Evolutionary conservation across 2,113 vertebrate species (phyloP), one percentile per base, ranked within the genome.

Genomic region (Nibea albiflora): DNA sequence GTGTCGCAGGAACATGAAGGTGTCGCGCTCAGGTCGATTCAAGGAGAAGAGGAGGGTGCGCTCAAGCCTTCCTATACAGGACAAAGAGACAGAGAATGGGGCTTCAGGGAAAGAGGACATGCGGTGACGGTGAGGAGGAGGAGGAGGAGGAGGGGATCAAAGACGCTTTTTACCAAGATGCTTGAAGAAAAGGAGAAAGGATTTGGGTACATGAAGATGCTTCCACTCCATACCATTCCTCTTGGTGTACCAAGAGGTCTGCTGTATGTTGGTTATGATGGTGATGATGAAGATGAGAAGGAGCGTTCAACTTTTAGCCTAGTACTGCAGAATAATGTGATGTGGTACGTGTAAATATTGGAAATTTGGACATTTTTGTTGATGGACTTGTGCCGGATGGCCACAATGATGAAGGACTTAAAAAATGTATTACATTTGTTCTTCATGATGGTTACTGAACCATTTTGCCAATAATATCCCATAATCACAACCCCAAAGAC

Each of bases 1-100:
- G 1, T 97, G 89, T 85, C 95, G 98, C 24, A 94, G 98, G 77
- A 97, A 96, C 79, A 93, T 99, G 81, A 97, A 94, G 4, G 95
- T 99, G 60, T 99, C 97, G 0, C 97, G 97, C 63, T 99, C 98
- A 0, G 98, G 98, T 2, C 96, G 98, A 61, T 99, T 97, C 89
- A 99, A 97, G 78, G 97, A 97, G 91, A 96, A 96, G 92, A 89
- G 94, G 79, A 96, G 91, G 90, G 87, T 90, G 11, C 97, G 97
- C 4, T 94, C 94, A 9, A 94, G 93, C 2, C 94, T 99, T 12
- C 95, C 96, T 0, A 93, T 96, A 19, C 85, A 95, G 15, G 94
- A 95, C 2, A 95, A 96, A 52, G 95, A 95, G 9, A 94, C 95
- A 19, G 95, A 95, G 35, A 91, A 85, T 0, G 42, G 62, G 50